Percentiles rank a stretch among this genome's conserved stretches.
phyloP scores from a whole-genome alignment of 1,140 invertebrate genomes.

The Uloborus diversus region DNA sequence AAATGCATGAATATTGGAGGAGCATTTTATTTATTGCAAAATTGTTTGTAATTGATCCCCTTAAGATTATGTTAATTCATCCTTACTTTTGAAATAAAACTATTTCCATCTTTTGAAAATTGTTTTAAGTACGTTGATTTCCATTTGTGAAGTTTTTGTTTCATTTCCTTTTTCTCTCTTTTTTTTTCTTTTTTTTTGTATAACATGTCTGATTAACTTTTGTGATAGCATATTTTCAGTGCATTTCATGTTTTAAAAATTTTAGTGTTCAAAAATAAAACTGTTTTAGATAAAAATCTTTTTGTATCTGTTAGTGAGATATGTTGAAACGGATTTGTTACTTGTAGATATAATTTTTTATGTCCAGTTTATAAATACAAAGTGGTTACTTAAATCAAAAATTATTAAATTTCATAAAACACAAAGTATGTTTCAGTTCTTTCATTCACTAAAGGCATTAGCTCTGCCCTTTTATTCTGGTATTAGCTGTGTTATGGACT shows the following conservation, averaged over 20 bases:
- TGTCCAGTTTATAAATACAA: neutral
- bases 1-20: neutral
- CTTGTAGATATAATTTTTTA: neutral
- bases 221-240: slow-evolving; percentile 14
- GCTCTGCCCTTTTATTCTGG: too few relatives aligned
- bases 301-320: neutral
- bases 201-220: neutral
- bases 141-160: neutral
- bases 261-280: slow-evolving; percentile 29
- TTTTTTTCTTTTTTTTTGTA: slow-evolving; percentile 5
- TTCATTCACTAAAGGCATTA: neutral
- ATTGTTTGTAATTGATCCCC: slow-evolving; percentile 10
- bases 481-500: too few relatives aligned
- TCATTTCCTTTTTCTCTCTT: slow-evolving; percentile 4
- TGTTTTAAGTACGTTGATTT: neutral
- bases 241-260: slow-evolving; percentile 39
- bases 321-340: neutral
- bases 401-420: neutral
- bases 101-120: neutral
- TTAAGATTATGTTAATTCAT: slow-evolving; percentile 7
- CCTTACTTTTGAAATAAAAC: neutral
- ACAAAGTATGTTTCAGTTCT: neutral
- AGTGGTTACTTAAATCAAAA: too few relatives aligned
- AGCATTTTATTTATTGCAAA: neutral
- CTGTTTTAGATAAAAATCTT: slow-evolving; percentile 37